Evolutionary conservation across 2,888 invertebrate species (phyloP), one percentile per base, ranked within the genome.

Genomic region (Rotaria macrura): DNA sequence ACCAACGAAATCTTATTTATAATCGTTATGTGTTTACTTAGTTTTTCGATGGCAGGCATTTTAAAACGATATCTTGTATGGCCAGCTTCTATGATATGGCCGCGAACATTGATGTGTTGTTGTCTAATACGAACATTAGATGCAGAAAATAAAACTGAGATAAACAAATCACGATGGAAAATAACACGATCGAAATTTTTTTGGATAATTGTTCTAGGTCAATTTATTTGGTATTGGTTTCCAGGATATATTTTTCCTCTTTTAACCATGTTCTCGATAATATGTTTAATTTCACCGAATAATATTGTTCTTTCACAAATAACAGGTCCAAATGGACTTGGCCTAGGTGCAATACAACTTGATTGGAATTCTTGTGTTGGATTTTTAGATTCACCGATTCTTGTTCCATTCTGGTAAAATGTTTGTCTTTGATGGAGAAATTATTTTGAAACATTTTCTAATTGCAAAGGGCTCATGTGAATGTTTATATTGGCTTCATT

Each of bases 151-250:
- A 79, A 79, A 2, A n/a, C 25, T 5, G 65, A 65, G 20, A 1
- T 20, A 20, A 65, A 29, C 25, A 43, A 43, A 10, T 43, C 43
- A 40, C 40, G 14, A 9, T 79, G 79, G 79, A 79, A 43, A 79
- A 79, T 79, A 43, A 43, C 79, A 25, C 79, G 79, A 43, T 12
- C 43, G 17, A 7, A 14, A 79, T 79, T 79, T 7, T 79, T 79
- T n/a, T 79, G 25, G 9, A 2, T 79, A 6, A 43, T 43, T 25
- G 25, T n/a, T 2, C 3, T 25, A 2, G 43, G 43, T 79, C 79
- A 79, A 79, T 79, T 79, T 25, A 14, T 79, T 25, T 79, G 43
- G 43, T 79, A 79, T 79, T 79, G 79, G 79, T 79, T 79, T 79
- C 79, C 79, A n/a, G 79, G 79, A 12, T 79, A 79, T 79, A 79